Evolutionary conservation across 2,797 vertebrate genomes (phyloP).

Genomic region (Cheirogaleus major): DNA sequence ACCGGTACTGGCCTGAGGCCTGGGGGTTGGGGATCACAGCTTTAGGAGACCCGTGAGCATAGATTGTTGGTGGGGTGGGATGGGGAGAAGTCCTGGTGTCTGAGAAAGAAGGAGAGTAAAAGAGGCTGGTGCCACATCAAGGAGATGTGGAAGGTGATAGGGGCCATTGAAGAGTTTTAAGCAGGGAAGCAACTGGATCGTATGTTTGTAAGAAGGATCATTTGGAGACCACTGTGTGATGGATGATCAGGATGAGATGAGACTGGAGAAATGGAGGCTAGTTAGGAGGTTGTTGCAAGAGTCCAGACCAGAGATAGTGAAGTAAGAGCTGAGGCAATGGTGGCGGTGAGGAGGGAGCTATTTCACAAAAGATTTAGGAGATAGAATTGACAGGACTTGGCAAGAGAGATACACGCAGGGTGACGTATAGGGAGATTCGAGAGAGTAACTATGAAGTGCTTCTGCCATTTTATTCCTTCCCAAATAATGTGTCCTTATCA

Average conservation of each 20-base stretch:
- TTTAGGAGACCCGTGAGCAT: neutral
- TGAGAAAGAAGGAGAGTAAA: neutral
- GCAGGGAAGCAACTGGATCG: neutral
- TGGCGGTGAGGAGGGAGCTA: no score
- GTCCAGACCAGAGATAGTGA: neutral
- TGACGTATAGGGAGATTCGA: neutral
- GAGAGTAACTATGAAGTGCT: neutral
- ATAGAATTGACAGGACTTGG: neutral
- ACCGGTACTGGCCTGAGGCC: no score
- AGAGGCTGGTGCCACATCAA: neutral
- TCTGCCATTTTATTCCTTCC: neutral
- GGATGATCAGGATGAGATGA: neutral
- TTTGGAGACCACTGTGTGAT: neutral
- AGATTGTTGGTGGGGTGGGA: neutral
- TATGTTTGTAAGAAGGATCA: neutral
- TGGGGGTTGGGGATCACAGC: no score
- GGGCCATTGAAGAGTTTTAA: neutral
- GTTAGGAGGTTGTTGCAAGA: neutral
- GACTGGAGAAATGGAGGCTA: neutral
- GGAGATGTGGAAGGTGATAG: neutral
- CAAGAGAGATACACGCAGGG: neutral
- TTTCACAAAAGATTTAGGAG: neutral
- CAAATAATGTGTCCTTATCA: neutral
- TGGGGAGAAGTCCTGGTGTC: neutral
- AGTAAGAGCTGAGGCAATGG: neutral